Percentiles rank a stretch among this genome's conserved stretches.
These are phyloP conservation scores for Scelioninae gen. 1 DNA, from an alignment of 2,888 invertebrate species.

Conservation along the genomic window DNA sequence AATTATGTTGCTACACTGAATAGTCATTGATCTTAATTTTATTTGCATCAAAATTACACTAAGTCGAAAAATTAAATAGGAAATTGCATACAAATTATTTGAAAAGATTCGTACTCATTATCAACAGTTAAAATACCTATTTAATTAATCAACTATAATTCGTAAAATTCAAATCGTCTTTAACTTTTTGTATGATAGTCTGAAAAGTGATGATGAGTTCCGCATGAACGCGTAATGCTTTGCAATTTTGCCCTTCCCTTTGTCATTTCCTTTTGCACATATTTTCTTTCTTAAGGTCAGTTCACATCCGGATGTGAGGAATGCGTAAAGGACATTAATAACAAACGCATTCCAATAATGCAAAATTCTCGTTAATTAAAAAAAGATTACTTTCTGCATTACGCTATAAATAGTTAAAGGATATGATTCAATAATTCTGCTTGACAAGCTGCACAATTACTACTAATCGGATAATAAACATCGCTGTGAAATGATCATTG, in stretches of 20 bases:
- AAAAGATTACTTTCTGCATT: constrained; percentile 10
- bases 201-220: constrained; percentile 58
- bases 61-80: too few relatives aligned
- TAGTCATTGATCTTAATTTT: too few relatives aligned
- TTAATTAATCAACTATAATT: constrained; percentile 6
- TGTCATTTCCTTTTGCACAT: constrained; percentile 57
- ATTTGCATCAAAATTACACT: too few relatives aligned
- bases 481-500: neutral
- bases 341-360: constrained; percentile 29
- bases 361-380: constrained; percentile 17
- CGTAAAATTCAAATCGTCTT: constrained; percentile 19
- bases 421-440: neutral
- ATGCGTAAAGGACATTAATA: constrained; percentile 54
- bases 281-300: constrained; percentile 61
- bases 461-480: constrained; percentile 3
- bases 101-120: too few relatives aligned
- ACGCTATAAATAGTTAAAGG: constrained; percentile 10
- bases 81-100: too few relatives aligned
- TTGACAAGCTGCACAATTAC: neutral
- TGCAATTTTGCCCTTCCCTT: constrained; percentile 58
- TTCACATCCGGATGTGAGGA: constrained; percentile 53
- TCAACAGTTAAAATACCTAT: constrained; percentile 16
- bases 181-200: constrained; percentile 39
- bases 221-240: constrained; percentile 55
- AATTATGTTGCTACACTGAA: too few relatives aligned